A percentile compares a stretch with the other conserved stretches of the same genome.
phyloP scores from a whole-genome alignment of 53 echinoderm and acorn worm species.

The Pentamera pediparva region DNA sequence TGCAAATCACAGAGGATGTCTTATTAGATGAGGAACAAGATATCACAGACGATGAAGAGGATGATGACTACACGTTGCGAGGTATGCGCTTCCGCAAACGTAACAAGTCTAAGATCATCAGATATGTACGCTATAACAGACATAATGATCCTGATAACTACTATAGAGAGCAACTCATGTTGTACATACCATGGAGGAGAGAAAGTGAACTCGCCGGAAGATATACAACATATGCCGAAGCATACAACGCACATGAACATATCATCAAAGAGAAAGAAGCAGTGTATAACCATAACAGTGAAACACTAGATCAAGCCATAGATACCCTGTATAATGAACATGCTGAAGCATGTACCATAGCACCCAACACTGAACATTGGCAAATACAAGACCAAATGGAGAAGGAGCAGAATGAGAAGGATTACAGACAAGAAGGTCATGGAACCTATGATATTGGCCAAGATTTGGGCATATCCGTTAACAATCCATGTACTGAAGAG shows the following conservation, averaged over 20 bases:
- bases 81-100: not conserved
- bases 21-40: not conserved
- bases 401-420: slow-evolving; percentile 14
- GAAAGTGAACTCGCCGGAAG: not conserved
- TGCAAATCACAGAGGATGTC: not conserved
- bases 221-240: not conserved
- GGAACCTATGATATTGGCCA: slow-evolving; percentile 29
- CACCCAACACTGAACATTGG: slow-evolving; percentile 21
- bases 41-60: not conserved
- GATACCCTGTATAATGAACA: not conserved
- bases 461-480: slow-evolving; percentile 31
- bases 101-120: not conserved
- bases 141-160: not conserved
- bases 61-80: not conserved
- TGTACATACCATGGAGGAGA: slow-evolving; percentile 14
- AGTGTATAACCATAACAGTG: not conserved
- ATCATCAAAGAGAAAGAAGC: not conserved
- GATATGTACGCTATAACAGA: not conserved
- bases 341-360: too few species aligned
- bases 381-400: not conserved
- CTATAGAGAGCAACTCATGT: slow-evolving; percentile 5
- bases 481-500: not conserved
- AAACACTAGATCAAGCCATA: not conserved
- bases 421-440: too few species aligned
- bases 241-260: not conserved